Conservation (phyloP, 2,888 invertebrate species). For the Ophion ellenae region DNA sequence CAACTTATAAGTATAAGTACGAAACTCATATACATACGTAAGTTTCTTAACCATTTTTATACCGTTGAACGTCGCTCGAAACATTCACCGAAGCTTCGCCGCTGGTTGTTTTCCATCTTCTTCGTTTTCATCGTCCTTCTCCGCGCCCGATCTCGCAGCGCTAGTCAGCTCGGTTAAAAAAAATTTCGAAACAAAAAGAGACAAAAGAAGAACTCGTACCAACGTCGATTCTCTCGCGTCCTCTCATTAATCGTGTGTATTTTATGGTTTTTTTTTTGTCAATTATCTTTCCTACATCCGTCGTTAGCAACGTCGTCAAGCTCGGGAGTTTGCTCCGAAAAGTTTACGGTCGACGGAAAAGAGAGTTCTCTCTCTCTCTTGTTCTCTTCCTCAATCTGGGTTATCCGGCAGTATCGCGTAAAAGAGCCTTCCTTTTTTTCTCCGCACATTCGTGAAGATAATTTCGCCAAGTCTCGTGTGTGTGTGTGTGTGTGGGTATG, state of each 20-base stretch:
- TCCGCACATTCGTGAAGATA: constrained; percentile 6
- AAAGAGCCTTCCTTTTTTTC: neutral
- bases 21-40: constrained; percentile 48
- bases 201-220: constrained; percentile 9
- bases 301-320: constrained; percentile 62
- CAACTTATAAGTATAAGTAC: constrained; percentile 2
- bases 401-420: constrained; percentile 18
- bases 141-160: constrained; percentile 69
- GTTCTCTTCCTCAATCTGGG: neutral
- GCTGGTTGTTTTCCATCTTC: constrained; percentile 29
- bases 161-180: constrained; percentile 71
- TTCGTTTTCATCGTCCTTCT: constrained; percentile 34
- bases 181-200: neutral
- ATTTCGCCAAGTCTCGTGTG: constrained; percentile 9
- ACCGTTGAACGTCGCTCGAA: constrained; percentile 60
- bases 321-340: constrained; percentile 46
- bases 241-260: constrained; percentile 26
- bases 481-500: neutral
- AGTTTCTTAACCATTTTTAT: constrained; percentile 8
- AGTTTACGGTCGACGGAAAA: constrained; percentile 40
- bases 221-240: constrained; percentile 25
- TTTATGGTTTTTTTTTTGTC: neutral
- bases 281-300: constrained; percentile 39
- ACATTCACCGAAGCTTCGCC: constrained; percentile 50
- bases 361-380: constrained; percentile 5